Base-by-base conservation (phyloP, 2,113 vertebrate species). In the Malaclemys terrapin region DNA sequence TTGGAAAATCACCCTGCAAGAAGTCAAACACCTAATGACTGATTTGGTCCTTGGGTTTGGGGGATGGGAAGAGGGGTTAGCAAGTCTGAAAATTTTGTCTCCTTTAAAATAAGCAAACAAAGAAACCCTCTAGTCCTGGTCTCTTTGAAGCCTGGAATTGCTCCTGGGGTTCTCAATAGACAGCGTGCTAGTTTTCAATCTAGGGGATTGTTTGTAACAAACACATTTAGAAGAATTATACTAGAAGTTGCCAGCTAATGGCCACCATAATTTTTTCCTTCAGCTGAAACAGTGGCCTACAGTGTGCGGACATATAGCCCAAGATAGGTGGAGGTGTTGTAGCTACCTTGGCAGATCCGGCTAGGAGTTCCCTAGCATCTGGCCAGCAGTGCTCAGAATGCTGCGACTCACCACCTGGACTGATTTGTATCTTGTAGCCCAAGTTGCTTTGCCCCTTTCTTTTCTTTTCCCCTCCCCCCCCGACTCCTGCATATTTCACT, bases 401-500 rank as follows among this genome's bases (percentile, higher is more conserved):
- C 35, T 85, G 16, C 1, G 82, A 17, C 4, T 10, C 10, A 3
- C 75, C 79, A 0, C 11, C 65, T 13, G 6, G 53, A n/a, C 83
- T 5, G 38, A 38, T 22, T 9, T 38, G n/a, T 72, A 72, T 19
- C n/a, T 20, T 14, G n/a, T 59, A 29, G 47, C 57, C 57, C 10
- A 14, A 54, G 3, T 17, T 1, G 16, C 2, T 1, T n/a, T 3
- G 54, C 6, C 38, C 25, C 45, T 16, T 22, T 0, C 45, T 16
- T 24, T 0, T 25, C 27, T 0, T 72, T 42, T 1, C n/a, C 49
- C n/a, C 2, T 5, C 45, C 52, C n/a, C 35, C 35, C 50, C 0
- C 2, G 17, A 19, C 45, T 12, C 78, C 56, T 1, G 35, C 50
- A 45, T 49, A 3, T 6, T 93, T 47, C n/a, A 9, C 53, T 10